These are phyloP conservation scores for Acanthococcus lagerstroemiae DNA, from an alignment of 2,888 invertebrate species.

Conservation along the genomic window DNA sequence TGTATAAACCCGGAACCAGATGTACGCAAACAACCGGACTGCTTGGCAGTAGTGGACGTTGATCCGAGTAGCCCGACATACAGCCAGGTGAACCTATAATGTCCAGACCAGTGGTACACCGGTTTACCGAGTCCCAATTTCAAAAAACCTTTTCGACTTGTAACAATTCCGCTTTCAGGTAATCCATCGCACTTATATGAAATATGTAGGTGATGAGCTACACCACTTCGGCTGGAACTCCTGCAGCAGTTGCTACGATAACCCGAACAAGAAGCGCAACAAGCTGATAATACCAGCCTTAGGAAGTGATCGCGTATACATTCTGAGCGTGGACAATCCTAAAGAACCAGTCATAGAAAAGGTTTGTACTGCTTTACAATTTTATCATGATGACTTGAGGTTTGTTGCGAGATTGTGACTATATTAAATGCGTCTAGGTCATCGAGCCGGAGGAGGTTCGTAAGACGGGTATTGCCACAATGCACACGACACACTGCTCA, in stretches of 20 bases:
- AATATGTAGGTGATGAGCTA: constrained; percentile 69
- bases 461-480: constrained; percentile 65
- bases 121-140: not conserved
- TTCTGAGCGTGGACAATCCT: constrained; percentile 68
- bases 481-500: constrained; percentile 90
- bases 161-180: constrained; percentile 50
- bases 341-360: constrained; percentile 62
- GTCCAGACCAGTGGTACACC: not conserved
- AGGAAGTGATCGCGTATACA: constrained; percentile 70
- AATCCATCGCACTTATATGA: constrained; percentile 72
- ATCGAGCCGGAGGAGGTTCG: constrained; percentile 72
- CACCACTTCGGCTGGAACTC: constrained; percentile 97
- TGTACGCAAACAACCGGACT: constrained; percentile 61
- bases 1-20: constrained; percentile 65
- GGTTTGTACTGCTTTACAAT: constrained; percentile 45
- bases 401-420: no score
- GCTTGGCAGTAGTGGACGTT: constrained; percentile 82
- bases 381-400: not conserved
- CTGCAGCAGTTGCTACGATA: constrained; percentile 78
- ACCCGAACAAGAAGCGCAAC: constrained; percentile 52
- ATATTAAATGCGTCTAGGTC: no score
- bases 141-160: not conserved
- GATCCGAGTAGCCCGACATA: constrained; percentile 77
- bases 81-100: constrained; percentile 53
- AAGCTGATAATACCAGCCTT: constrained; percentile 74